These are phyloP conservation scores for Emberiza fucata DNA, from an alignment of 2,113 vertebrate genomes.

Conservation along the genomic window DNA sequence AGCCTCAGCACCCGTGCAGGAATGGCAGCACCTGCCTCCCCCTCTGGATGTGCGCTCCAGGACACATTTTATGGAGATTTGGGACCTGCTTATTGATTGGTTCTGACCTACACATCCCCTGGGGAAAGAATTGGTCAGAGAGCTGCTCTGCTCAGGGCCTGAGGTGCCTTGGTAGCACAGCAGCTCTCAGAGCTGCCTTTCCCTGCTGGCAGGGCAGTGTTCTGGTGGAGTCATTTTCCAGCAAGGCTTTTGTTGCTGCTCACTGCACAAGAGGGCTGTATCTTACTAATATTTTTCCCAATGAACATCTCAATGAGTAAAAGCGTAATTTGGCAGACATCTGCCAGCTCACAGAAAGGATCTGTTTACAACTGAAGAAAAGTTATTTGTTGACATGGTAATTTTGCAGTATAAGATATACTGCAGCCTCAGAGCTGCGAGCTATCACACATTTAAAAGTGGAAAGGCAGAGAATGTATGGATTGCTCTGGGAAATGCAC, in stretches of 20 bases:
- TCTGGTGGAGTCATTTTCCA: conserved; percentile 46
- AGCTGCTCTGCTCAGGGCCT: background rate
- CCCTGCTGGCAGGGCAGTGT: conserved; percentile 11
- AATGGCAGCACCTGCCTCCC: rapidly evolving
- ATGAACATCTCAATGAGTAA: conserved; percentile 2
- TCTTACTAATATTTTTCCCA: background rate
- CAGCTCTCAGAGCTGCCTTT: conserved; percentile 16
- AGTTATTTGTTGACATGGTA: conserved; percentile 53
- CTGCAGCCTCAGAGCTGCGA: background rate
- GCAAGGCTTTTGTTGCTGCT: background rate
- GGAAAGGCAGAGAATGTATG: background rate
- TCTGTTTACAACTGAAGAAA: conserved; percentile 28
- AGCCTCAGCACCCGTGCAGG: rapidly evolving
- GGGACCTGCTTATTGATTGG: background rate
- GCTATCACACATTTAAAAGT: background rate
- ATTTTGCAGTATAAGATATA: conserved; percentile 29
- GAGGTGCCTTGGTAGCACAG: background rate
- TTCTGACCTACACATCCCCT: background rate
- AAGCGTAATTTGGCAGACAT: background rate
- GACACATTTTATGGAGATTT: background rate
- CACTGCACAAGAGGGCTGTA: background rate
- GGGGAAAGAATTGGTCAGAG: background rate
- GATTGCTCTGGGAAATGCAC: conserved; percentile 14
- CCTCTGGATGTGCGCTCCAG: rapidly evolving
- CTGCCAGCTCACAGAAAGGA: conserved; percentile 15